Base-by-base conservation (phyloP, 64 coral and sea anemone species). In the Montipora sp. region DNA sequence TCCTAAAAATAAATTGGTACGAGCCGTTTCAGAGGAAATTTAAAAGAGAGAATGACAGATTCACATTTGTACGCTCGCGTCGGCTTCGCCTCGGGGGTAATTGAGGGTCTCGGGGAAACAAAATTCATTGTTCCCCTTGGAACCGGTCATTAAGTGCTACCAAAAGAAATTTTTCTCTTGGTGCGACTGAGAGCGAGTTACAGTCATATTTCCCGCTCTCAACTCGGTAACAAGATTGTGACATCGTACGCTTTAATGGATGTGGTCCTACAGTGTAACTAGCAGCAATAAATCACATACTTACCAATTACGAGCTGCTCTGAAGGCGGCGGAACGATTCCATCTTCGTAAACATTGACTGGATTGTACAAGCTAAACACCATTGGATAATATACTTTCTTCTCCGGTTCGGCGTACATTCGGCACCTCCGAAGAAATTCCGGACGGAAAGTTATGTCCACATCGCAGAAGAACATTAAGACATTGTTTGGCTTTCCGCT, bases 351-450 rank as follows among this genome's bases (percentile, higher is more conserved):
- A 3, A 95, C 93, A 70, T 95, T 84, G 59, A 59, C 89, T 63
- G 96, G 96, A 59, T 98, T 98, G 53, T 95, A 98, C 5, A 98
- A 36, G 73, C 94, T 98, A 51, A 98, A 98, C 15, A 98, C 96
- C 80, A 98, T 95, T 5, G 96, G 96, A 61, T 95, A 98, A 83
- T 98, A 98, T 0, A 98, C 87, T 48, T 95, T 88, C 80, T 76
- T 76, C 24, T 92, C 51, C 43, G 80, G 94, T 48, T 93, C 93
- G 11, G 93, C 81, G 75, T 87, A 95, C 87, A 92, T 90, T 46
- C 96, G 60, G 75, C 96, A 98, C 13, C 96, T 83, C 1, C 90
- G 88, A 15, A 98, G 72, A 80, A 98, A 98, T 3, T 90, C 90
- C 2, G 68, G 71, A 1, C 88, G 80, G 47, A 98, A 93, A 5